Conservation (phyloP, 2,113 vertebrate species). For the Alethe diademata region DNA sequence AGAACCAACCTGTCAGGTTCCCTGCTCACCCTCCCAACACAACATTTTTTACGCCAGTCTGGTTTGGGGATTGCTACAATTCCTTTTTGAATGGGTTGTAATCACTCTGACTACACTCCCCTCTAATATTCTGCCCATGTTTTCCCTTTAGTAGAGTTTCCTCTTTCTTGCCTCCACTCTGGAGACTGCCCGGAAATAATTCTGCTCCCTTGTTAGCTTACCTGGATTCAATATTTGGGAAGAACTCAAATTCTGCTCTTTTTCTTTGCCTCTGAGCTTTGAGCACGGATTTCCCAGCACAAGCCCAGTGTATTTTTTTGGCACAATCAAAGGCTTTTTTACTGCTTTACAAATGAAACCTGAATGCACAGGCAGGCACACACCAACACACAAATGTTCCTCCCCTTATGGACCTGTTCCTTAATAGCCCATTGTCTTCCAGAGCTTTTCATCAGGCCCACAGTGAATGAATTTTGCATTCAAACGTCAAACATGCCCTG, state of each 20-base stretch:
- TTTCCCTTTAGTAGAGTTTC: constrained; percentile 10
- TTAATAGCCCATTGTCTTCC: not conserved
- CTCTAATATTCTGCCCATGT: constrained; percentile 32
- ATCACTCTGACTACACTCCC: not conserved
- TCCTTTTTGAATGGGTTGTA: not conserved
- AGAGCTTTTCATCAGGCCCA: not conserved
- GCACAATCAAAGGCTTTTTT: not conserved
- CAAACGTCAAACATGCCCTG: not conserved
- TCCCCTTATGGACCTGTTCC: not conserved
- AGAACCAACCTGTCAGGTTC: not conserved
- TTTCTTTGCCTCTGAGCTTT: not conserved
- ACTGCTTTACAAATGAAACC: not conserved
- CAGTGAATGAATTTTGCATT: not conserved
- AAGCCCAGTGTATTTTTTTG: not conserved
- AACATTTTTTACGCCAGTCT: not conserved
- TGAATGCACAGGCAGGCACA: not conserved
- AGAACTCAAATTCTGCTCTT: not conserved
- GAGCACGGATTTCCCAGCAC: not conserved
- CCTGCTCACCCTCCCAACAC: not conserved
- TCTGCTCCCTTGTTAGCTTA: not conserved
- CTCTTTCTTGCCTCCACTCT: constrained; percentile 16
- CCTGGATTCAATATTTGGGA: constrained; percentile 41
- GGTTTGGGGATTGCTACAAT: constrained; percentile 4
- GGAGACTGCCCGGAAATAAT: not conserved
- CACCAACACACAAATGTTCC: not conserved